Evolutionary conservation across 2,888 invertebrate genomes (phyloP), one percentile per base, ranked within the genome.

Genomic region (Leucophora obtusa): DNA sequence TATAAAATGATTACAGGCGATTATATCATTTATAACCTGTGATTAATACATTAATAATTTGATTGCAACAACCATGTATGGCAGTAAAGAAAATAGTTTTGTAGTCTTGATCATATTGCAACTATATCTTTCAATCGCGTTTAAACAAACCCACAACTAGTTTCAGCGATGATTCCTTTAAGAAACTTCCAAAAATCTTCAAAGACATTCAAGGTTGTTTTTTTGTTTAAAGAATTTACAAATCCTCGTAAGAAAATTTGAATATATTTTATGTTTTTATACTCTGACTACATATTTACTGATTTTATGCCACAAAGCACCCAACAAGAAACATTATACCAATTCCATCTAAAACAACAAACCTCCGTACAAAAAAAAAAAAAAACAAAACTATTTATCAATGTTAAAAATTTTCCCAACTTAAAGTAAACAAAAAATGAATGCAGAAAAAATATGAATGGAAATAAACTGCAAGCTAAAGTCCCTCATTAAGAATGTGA

Each of bases 381-480:
- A 72, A 80, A 79, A 82, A 77, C 73, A 82, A 77, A 82, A 82
- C 82, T 77, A 82, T 82, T 82, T 80, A 82, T 82, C 82, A 82
- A 80, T 74, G 80, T 80, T 74, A 66, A 76, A 77, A 58, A 76
- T 54, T 71, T 82, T 69, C 18, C 66, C 71, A 73, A 78, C 58
- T 71, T 47, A 54, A 47, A 35, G 72, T 56, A 69, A 72, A 63
- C 43, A 62, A 62, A 70, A 74, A 63, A 69, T 47, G 60, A 50
- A 63, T 28, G 28, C 6, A 51, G 53, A 68, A 56, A 35, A 47
- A 59, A 66, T 35, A 17, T 15, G 24, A 63, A 59, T 66, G 68
- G 38, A 70, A 68, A 71, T 63, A 75, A 79, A 79, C 71, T 79
- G 69, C 53, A 51, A 73, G 65, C 69, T 35, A 66, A 54, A 70